These are phyloP conservation scores for Syngnathus floridae DNA, from an alignment of 2,113 vertebrate genomes.

Conservation along the genomic window DNA sequence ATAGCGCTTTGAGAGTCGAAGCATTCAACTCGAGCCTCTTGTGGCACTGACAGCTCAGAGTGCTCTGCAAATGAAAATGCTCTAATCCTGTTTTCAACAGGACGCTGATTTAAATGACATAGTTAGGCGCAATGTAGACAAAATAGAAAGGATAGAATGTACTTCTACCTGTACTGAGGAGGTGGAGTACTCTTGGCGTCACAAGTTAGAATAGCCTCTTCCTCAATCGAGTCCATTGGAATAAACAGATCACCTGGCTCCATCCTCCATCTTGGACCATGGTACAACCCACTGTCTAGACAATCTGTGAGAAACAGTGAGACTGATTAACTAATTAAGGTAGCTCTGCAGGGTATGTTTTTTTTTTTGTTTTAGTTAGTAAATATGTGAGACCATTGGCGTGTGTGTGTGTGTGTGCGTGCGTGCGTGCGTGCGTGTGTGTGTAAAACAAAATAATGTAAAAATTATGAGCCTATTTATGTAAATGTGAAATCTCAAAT, in stretches of 20 bases:
- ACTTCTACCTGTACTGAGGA: slow-evolving; percentile 67
- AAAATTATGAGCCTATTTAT: not conserved
- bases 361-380: too few species aligned
- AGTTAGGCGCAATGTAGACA: not conserved
- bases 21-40: slow-evolving; percentile 15
- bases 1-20: not conserved
- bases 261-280: slow-evolving; percentile 73
- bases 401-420: too few species aligned
- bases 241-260: slow-evolving; percentile 71
- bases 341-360: not conserved
- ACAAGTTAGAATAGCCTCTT: slow-evolving; percentile 70
- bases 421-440: too few species aligned
- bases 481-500: not conserved
- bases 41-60: slow-evolving; percentile 15
- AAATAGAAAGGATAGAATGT: not conserved
- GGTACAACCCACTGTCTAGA: slow-evolving; percentile 67
- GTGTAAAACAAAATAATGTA: too few species aligned
- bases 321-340: not conserved
- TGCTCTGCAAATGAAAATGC: not conserved
- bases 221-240: slow-evolving; percentile 67
- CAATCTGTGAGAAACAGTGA: slow-evolving; percentile 53
- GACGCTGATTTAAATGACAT: not conserved
- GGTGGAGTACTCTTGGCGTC: slow-evolving; percentile 66
- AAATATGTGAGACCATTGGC: too few species aligned
- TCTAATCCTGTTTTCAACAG: slow-evolving; percentile 5